Evolutionary conservation across 2,888 invertebrate species (phyloP).

Genomic region (Lordiphosa andalusiaca): DNA sequence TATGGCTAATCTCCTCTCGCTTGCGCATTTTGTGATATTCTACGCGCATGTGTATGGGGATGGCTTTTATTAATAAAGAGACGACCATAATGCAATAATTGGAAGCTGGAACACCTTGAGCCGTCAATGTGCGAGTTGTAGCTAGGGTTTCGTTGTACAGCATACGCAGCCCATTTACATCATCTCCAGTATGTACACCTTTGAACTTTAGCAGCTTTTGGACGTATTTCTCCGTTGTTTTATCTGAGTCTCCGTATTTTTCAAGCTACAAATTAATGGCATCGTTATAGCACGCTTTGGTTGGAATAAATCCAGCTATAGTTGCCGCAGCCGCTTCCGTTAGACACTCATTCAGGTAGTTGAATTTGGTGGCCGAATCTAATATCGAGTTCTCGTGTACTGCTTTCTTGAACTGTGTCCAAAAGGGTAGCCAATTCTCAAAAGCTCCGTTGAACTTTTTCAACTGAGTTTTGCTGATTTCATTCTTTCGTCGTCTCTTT

Average conservation of each 20-base stretch:
- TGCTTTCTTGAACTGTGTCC: not conserved
- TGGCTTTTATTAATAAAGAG: not conserved
- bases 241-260: too few species aligned
- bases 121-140: not conserved
- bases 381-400: not conserved
- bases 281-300: not conserved
- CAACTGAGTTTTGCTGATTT: not conserved
- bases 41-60: too few species aligned
- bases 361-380: not conserved
- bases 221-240: too few species aligned
- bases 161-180: not conserved
- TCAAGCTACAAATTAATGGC: too few species aligned
- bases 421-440: conserved; percentile 1
- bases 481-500: not conserved
- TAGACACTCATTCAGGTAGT: not conserved
- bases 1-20: not conserved
- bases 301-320: not conserved
- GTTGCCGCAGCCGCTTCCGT: not conserved
- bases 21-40: conserved; percentile 1
- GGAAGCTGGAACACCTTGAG: not conserved
- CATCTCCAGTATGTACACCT: not conserved
- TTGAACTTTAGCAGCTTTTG: too few species aligned
- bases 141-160: not conserved
- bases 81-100: conserved; percentile 1
- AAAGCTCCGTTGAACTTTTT: conserved; percentile 1